Conservation (phyloP, 2,888 invertebrate species). For the Trilocha varians region DNA sequence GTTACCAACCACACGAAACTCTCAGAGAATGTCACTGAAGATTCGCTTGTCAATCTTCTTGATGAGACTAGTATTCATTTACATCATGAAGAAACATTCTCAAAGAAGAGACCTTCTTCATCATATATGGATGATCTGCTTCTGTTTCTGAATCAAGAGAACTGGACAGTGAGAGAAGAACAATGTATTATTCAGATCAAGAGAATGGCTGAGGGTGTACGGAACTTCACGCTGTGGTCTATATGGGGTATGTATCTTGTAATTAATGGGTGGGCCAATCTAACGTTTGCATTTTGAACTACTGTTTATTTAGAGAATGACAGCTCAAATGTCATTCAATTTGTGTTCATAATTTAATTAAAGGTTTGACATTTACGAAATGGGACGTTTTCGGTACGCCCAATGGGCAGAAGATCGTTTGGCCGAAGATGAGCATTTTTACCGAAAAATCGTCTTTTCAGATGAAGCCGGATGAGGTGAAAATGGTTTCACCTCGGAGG, state of each 20-base stretch:
- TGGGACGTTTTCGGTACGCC: no score
- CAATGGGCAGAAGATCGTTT: no score
- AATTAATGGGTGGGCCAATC: no score
- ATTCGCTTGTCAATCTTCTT: conserved; percentile 6
- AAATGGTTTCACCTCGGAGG: no score
- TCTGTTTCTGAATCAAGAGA: conserved; percentile 41
- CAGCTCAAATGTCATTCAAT: no score
- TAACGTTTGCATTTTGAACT: no score
- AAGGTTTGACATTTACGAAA: no score
- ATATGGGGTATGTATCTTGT: conserved; percentile 66
- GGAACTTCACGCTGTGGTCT: conserved; percentile 72
- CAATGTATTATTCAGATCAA: conserved; percentile 48
- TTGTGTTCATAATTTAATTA: no score
- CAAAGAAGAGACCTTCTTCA: conserved; percentile 15
- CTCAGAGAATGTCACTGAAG: conserved; percentile 9
- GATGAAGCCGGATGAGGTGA: no score
- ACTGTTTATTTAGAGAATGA: no score
- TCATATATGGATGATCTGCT: conserved; percentile 59
- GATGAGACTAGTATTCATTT: conserved; percentile 6
- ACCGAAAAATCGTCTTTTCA: no score
- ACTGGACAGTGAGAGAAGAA: conserved; percentile 46
- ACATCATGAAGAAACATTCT: conserved; percentile 11
- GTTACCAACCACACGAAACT: conserved; percentile 21
- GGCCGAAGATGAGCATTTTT: no score
- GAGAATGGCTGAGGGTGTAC: conserved; percentile 40